Conservation (phyloP, 2,888 invertebrate genomes). For the Apodemia zela region DNA sequence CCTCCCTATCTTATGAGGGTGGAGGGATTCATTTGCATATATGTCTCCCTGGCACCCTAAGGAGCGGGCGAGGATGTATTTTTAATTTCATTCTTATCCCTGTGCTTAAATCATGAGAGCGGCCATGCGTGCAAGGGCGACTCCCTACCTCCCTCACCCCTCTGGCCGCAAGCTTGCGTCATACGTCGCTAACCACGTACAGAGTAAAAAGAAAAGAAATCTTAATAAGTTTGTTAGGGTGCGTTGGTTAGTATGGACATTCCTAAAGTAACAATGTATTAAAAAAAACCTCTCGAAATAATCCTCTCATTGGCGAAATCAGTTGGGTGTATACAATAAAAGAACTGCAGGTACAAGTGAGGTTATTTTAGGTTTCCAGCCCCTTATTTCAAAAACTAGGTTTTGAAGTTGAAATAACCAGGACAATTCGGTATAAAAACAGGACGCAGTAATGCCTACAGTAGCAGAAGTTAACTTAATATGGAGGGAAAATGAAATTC, state of each 20-base stretch:
- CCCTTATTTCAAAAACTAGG: no score
- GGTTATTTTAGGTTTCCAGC: no score
- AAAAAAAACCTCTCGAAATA: no score
- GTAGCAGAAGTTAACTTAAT: no score
- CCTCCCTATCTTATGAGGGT: constrained; percentile 72
- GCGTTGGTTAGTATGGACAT: constrained; percentile 54
- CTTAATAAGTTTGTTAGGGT: constrained; percentile 81
- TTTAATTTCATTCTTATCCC: constrained; percentile 81
- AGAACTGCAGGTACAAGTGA: no score
- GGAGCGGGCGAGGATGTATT: constrained; percentile 77
- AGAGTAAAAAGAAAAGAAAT: constrained; percentile 79
- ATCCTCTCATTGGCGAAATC: no score
- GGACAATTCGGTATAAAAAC: no score
- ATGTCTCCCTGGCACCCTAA: constrained; percentile 78
- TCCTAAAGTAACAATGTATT: constrained; percentile 26
- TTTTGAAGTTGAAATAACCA: no score
- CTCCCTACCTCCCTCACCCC: constrained; percentile 42
- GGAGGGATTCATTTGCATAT: constrained; percentile 76
- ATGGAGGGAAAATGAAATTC: no score
- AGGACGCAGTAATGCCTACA: no score
- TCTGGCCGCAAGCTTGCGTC: constrained; percentile 73
- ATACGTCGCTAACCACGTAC: constrained; percentile 80
- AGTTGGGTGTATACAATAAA: no score
- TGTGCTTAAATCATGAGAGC: constrained; percentile 80
- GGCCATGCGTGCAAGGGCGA: constrained; percentile 77